Conservation (phyloP, 64 coral and sea anemone genomes). For the Exaiptasia diaphana region DNA sequence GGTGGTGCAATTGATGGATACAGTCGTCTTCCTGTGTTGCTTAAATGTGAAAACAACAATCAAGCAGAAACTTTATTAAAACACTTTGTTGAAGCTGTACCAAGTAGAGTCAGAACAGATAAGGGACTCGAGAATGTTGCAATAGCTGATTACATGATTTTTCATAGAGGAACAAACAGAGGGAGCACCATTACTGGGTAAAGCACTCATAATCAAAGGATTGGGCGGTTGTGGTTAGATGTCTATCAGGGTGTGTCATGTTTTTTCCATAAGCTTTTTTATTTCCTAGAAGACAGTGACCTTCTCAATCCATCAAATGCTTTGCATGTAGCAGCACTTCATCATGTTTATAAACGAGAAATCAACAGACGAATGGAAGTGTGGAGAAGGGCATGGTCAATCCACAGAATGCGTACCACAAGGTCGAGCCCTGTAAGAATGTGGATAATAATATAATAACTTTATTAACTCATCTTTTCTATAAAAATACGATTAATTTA, state of each 20-base stretch:
- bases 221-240: slow-evolving; percentile 48
- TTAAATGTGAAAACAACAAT: slow-evolving; percentile 64
- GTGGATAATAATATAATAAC: too few species aligned
- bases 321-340: slow-evolving; percentile 54
- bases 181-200: slow-evolving; percentile 70
- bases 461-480: too few species aligned
- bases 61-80: slow-evolving; percentile 48
- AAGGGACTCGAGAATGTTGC: slow-evolving; percentile 60
- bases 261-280: slow-evolving; percentile 57
- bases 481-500: too few species aligned
- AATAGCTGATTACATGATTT: slow-evolving; percentile 68
- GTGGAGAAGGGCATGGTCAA: slow-evolving; percentile 52
- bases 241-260: slow-evolving; percentile 45
- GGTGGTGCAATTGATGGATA: slow-evolving; percentile 69
- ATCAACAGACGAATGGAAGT: slow-evolving; percentile 60
- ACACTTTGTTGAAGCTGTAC: slow-evolving; percentile 55
- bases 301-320: slow-evolving; percentile 52
- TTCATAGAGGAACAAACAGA: slow-evolving; percentile 51
- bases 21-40: slow-evolving; percentile 61
- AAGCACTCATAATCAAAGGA: slow-evolving; percentile 54
- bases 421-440: slow-evolving; percentile 53
- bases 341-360: slow-evolving; percentile 56
- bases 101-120: slow-evolving; percentile 72
- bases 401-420: slow-evolving; percentile 47
- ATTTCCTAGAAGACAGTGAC: slow-evolving; percentile 49